Evolutionary conservation across 2,888 invertebrate genomes (phyloP).

Genomic region (Marronus borbonicus): DNA sequence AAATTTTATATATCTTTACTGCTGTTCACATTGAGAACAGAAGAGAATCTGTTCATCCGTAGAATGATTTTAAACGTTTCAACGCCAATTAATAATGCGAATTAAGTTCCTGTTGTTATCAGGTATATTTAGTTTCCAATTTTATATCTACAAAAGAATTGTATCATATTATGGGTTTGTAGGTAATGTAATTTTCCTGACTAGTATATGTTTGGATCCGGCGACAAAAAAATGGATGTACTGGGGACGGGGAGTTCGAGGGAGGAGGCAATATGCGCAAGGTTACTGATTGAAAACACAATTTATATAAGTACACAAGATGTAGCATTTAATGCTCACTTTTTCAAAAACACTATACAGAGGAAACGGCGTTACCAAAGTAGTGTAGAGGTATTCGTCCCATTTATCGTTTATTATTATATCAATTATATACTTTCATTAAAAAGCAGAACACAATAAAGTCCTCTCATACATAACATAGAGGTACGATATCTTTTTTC

Average conservation of each 20-base stretch:
- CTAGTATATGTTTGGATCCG: constrained; percentile 39
- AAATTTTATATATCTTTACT: no score
- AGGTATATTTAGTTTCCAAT: background rate
- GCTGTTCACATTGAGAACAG: no score
- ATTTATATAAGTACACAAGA: constrained; percentile 71
- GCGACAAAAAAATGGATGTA: constrained; percentile 47
- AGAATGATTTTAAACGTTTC: no score
- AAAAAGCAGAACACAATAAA: constrained; percentile 72
- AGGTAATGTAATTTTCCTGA: constrained; percentile 41
- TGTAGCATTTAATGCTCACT: constrained; percentile 73
- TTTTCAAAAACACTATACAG: constrained; percentile 72
- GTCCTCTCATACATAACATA: constrained; percentile 71
- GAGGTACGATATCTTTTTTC: constrained; percentile 68
- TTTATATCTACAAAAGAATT: background rate
- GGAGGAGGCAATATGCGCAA: constrained; percentile 44
- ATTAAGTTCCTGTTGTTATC: background rate
- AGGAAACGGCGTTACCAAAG: constrained; percentile 72
- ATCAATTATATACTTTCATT: constrained; percentile 63
- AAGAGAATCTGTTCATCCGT: no score
- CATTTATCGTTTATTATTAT: constrained; percentile 61
- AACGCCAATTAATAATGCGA: no score
- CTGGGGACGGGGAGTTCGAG: constrained; percentile 31
- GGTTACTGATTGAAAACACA: constrained; percentile 52
- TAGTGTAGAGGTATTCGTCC: constrained; percentile 71
- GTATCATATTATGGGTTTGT: no score